A percentile compares a stretch with the other conserved stretches of the same genome.
phyloP scores from a whole-genome alignment of 1,140 invertebrate genomes.

The Monomorium pharaonis region DNA sequence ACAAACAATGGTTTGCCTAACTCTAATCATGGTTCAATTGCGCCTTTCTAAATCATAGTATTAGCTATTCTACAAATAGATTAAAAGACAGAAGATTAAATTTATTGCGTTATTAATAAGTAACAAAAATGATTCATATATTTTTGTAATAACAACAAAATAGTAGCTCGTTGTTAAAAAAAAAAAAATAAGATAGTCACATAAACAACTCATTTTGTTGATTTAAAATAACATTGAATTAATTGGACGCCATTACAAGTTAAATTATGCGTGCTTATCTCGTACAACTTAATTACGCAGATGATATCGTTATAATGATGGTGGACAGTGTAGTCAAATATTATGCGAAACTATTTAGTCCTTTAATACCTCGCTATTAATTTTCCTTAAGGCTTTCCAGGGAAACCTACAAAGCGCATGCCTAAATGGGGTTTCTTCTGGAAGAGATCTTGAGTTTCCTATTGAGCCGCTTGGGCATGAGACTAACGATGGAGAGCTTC shows the following conservation, averaged over 20 bases:
- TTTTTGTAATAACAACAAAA: neutral
- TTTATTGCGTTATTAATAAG: neutral
- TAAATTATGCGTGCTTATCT: neutral
- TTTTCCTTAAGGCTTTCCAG: constrained; percentile 12
- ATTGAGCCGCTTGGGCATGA: constrained; percentile 52
- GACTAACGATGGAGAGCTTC: constrained; percentile 69
- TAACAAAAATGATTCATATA: neutral
- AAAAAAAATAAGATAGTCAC: neutral
- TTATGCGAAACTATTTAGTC: neutral
- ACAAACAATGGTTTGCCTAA: neutral
- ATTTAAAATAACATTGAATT: neutral
- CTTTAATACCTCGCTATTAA: too few relatives aligned
- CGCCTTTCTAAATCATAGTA: neutral
- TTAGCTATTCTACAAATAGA: neutral
- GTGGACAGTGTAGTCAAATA: neutral
- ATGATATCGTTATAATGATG: neutral
- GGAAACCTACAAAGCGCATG: constrained; percentile 14
- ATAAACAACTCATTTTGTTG: neutral
- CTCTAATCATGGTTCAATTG: neutral
- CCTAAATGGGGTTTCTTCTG: constrained; percentile 50
- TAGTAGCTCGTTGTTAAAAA: neutral
- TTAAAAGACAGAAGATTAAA: neutral
- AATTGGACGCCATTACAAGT: constrained; percentile 11
- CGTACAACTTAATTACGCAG: neutral
- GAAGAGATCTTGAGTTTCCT: constrained; percentile 35